A percentile compares a stretch with the other conserved stretches of the same genome.
Conservation (phyloP, 2,113 vertebrate species). For the Pardalotus punctatus region DNA sequence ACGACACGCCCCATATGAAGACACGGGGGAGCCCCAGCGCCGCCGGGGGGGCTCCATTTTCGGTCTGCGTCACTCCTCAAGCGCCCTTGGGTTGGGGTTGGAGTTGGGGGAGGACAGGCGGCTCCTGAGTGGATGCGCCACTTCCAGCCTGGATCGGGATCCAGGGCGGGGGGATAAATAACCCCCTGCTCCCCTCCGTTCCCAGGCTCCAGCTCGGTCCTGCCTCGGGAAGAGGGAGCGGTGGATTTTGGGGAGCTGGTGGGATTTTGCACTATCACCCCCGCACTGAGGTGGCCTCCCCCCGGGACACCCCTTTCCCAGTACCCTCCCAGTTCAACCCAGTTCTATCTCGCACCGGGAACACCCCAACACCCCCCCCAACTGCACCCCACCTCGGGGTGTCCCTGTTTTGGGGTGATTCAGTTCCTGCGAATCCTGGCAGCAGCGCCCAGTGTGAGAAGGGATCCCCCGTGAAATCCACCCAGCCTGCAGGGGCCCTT, state of each 20-base stretch:
- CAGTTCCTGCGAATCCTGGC: accelerated
- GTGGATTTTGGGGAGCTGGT: background rate
- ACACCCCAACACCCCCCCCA: accelerated
- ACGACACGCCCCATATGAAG: background rate
- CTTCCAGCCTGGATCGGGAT: background rate
- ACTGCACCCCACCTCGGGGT: too few species aligned
- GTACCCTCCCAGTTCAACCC: background rate
- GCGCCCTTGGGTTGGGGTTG: accelerated
- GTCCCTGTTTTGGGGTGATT: too few species aligned
- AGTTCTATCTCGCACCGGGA: background rate
- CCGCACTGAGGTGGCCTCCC: background rate
- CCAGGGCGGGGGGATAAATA: accelerated
- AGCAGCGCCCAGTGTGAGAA: background rate
- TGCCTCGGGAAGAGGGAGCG: accelerated
- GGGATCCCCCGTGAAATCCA: background rate
- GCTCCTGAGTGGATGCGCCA: background rate
- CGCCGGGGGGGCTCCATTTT: background rate
- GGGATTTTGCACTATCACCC: background rate
- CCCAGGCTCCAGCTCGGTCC: background rate
- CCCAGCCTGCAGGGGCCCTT: background rate
- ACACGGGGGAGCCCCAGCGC: background rate
- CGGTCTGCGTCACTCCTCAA: background rate
- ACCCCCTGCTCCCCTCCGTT: accelerated
- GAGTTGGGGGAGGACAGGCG: too few species aligned
- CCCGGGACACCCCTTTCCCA: background rate